A percentile compares a stretch with the other conserved stretches of the same genome.
Conservation (phyloP, 2,888 invertebrate species). For the Phasia obesa region DNA sequence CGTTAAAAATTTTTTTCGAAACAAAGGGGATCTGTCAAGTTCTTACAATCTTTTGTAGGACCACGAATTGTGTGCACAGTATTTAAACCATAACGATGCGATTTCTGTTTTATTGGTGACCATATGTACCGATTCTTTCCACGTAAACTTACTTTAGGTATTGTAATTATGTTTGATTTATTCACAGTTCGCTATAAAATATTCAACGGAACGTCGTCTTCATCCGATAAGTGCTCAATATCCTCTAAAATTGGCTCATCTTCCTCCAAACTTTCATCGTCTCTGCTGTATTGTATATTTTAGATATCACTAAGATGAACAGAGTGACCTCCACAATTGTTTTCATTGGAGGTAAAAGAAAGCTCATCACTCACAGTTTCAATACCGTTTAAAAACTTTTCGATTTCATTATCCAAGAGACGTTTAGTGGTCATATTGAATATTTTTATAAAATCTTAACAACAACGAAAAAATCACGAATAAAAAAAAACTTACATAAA, state of each 20-base stretch:
- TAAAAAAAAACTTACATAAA: slow-evolving; percentile 6
- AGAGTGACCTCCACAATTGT: neutral
- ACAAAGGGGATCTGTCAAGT: slow-evolving; percentile 1
- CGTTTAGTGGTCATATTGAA: slow-evolving; percentile 3
- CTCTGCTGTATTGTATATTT: slow-evolving; percentile 2
- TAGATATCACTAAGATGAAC: slow-evolving; percentile 6
- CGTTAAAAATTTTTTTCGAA: neutral
- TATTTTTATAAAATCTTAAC: slow-evolving; percentile 1
- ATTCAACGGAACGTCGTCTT: slow-evolving; percentile 11
- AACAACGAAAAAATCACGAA: slow-evolving; percentile 6
- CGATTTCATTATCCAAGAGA: neutral
- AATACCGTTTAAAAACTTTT: neutral
- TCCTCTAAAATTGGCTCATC: neutral
- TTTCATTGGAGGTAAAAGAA: neutral
- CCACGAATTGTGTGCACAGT: slow-evolving; percentile 10
- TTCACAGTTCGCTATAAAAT: slow-evolving; percentile 1
- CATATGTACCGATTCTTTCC: slow-evolving; percentile 4
- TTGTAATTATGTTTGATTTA: neutral
- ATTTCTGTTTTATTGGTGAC: slow-evolving; percentile 9
- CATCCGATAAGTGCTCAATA: slow-evolving; percentile 6
- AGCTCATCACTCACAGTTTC: neutral
- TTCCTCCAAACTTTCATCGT: slow-evolving; percentile 1
- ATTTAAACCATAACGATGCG: slow-evolving; percentile 4
- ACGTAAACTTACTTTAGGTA: slow-evolving; percentile 5
- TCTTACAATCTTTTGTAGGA: slow-evolving; percentile 12